phyloP scores from a whole-genome alignment of 2,113 vertebrate species.

The Sorex fumeus region DNA sequence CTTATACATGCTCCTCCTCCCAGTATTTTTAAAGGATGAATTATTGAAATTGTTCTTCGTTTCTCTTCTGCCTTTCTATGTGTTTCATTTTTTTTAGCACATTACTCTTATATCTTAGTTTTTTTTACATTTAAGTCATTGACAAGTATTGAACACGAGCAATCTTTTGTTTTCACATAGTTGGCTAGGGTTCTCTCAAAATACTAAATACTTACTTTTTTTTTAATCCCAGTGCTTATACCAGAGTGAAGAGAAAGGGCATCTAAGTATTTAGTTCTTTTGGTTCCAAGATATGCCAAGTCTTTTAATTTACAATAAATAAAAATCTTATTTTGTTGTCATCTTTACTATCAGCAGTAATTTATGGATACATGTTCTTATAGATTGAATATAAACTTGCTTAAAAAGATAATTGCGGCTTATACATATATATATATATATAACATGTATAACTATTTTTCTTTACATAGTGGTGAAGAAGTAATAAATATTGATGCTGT shows the following conservation, averaged over 20 bases:
- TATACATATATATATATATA: neutral
- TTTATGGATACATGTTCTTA: constrained; percentile 11
- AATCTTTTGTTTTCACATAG: constrained; percentile 14
- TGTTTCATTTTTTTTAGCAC: neutral
- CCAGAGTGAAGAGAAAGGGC: constrained; percentile 49
- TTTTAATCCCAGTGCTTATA: constrained; percentile 39
- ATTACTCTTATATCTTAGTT: constrained; percentile 38
- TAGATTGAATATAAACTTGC: constrained; percentile 48
- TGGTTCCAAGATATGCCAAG: constrained; percentile 26
- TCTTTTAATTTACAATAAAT: constrained; percentile 43
- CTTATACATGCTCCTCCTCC: neutral
- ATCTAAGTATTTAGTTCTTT: constrained; percentile 64
- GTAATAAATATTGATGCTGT: constrained; percentile 32
- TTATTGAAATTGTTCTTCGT: constrained; percentile 36
- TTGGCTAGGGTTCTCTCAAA: constrained; percentile 48
- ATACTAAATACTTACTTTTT: constrained; percentile 63
- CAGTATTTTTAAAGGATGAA: constrained; percentile 11
- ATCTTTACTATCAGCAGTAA: constrained; percentile 41
- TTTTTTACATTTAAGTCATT: neutral
- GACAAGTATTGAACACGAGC: neutral
- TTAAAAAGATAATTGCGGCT: constrained; percentile 57
- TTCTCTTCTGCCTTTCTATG: constrained; percentile 14
- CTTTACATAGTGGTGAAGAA: neutral
- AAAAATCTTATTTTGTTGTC: constrained; percentile 37
- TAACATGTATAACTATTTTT: no score